Base-by-base conservation (phyloP, 2,797 vertebrate genomes). In the Prunella strophiata region DNA sequence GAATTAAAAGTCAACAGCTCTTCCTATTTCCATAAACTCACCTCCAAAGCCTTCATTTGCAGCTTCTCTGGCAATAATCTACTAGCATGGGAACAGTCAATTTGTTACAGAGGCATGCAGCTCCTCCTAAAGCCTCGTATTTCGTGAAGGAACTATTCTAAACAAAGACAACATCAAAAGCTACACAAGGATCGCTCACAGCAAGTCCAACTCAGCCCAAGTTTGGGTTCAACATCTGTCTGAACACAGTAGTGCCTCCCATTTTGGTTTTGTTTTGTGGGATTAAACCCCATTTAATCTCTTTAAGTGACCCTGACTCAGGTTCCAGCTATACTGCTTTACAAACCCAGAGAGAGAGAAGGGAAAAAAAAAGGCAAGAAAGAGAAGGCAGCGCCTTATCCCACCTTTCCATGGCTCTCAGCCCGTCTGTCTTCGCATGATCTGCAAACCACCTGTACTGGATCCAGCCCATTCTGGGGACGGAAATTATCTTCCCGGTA, bases 381-480 rank as follows among this genome's bases (percentile, higher is more conserved):
- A 83, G 47, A 48, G 73, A 90, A 90, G 72, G 61, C 66, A 93
- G 82, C 79, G 89, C 82, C 91, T 89, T 84, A 93, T 93, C 96
- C 97, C 98, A 98, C 98, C 98, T 98, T 97, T 92, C 97, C 98
- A 97, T 97, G 97, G 95, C 97, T 97, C 97, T 97, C 97, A 96
- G 96, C 96, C 97, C 93, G 95, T 92, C 80, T 76, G 97, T 95
- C 97, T 97, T 96, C 97, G 91, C 96, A 72, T 88, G 91, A 87
- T 92, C 72, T 51, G 91, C 77, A 97, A 97, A 98, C 97, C 98
- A 98, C 98, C 98, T 98, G 98, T 98, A 97, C 97, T 16, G 76
- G 97, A 98, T 98, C 97, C 98, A 97, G 85, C 96, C 97, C 97
- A 98, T 97, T 59, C 93, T 93, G 94, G 88, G 95, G 93, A 85